A percentile compares a stretch with the other conserved stretches of the same genome.
Conservation (phyloP, 2,888 invertebrate species). For the Calliphora vomitoria region DNA sequence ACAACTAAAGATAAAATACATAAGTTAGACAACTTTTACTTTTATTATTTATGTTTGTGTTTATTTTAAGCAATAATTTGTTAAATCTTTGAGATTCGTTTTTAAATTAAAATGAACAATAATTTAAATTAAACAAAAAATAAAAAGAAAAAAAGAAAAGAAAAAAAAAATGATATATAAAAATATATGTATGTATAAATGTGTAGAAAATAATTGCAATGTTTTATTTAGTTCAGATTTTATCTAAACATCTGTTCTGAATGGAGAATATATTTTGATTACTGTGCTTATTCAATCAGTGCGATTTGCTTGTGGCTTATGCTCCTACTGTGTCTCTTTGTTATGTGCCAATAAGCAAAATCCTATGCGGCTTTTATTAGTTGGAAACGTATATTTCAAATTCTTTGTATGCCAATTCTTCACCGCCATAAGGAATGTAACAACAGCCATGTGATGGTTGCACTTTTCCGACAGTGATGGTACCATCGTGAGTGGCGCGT, state of each 20-base stretch:
- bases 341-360: background rate
- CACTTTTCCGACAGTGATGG: conserved; percentile 92
- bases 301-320: background rate
- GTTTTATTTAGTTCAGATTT: conserved; percentile 6
- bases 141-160: conserved; percentile 1
- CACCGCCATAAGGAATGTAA: conserved; percentile 93
- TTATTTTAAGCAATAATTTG: conserved; percentile 40
- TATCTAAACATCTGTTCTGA: conserved; percentile 16
- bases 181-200: conserved; percentile 7
- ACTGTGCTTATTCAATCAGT: conserved; percentile 24
- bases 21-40: background rate
- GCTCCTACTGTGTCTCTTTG: background rate
- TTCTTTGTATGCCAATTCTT: conserved; percentile 91
- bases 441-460: conserved; percentile 92
- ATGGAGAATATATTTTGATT: conserved; percentile 30
- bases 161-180: background rate
- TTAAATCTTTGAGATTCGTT: conserved; percentile 52
- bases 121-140: conserved; percentile 29
- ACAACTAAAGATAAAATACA: too few species aligned
- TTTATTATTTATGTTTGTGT: conserved; percentile 4
- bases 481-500: conserved; percentile 91
- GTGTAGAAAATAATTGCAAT: conserved; percentile 51
- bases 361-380: conserved; percentile 74
- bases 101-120: conserved; percentile 32
- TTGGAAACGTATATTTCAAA: conserved; percentile 89